Conservation (phyloP, 2,797 vertebrate genomes). For the Distichodus sexfasciatus region DNA sequence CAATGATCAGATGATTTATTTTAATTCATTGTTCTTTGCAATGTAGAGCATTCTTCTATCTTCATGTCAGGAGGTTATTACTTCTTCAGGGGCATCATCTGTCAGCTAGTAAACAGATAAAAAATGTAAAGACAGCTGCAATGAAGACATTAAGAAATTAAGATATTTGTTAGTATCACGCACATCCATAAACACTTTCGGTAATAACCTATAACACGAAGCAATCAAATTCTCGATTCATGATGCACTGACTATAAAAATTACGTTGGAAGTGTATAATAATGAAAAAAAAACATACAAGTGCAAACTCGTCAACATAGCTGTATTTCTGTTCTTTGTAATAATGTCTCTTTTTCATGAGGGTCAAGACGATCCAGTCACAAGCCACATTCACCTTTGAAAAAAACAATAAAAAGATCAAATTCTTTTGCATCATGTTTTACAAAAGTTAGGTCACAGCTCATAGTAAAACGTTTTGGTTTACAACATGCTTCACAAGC, state of each 20-base stretch:
- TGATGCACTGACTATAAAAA: background rate
- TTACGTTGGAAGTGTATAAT: background rate
- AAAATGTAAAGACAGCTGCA: background rate
- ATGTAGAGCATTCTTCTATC: no score
- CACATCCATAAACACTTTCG: background rate
- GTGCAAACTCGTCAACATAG: conserved; percentile 72
- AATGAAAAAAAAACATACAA: conserved; percentile 44
- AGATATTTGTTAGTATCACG: background rate
- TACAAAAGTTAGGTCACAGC: no score
- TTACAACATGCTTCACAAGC: background rate
- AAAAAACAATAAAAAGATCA: conserved; percentile 6
- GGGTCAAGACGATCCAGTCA: conserved; percentile 79
- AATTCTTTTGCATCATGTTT: background rate
- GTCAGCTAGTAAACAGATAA: conserved; percentile 3
- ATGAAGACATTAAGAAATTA: background rate
- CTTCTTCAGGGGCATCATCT: background rate
- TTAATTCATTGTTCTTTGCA: no score
- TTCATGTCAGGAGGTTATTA: background rate
- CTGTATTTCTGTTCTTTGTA: conserved; percentile 85
- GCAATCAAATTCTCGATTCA: background rate
- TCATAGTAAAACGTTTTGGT: background rate
- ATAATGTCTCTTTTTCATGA: conserved; percentile 76
- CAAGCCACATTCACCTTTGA: conserved; percentile 80
- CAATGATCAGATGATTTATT: no score
- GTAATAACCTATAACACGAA: background rate